phyloP scores from a whole-genome alignment of 1,140 invertebrate genomes.

The Zaprionus lachaisei region DNA sequence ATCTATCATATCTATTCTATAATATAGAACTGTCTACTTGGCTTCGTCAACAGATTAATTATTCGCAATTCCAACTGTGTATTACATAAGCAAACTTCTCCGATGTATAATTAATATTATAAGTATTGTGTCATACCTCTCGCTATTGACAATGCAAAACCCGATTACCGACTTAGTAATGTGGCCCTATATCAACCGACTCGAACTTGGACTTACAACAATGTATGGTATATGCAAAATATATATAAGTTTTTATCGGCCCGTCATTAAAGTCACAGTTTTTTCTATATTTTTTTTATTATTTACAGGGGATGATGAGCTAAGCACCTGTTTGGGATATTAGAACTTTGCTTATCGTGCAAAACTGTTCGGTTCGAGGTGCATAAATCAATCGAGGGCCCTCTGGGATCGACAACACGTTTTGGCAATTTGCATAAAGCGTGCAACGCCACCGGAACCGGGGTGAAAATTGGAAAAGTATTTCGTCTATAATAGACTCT shows the following conservation, averaged over 20 bases:
- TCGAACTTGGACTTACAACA: background rate
- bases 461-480: background rate
- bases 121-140: background rate
- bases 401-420: conserved; percentile 26
- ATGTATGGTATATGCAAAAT: background rate
- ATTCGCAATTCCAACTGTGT: background rate
- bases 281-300: background rate
- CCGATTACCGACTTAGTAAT: background rate
- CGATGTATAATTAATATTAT: background rate
- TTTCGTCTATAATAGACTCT: background rate
- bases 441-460: conserved; percentile 48
- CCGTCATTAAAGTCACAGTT: background rate
- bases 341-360: background rate
- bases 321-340: background rate
- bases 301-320: background rate
- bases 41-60: background rate
- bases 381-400: conserved; percentile 3
- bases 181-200: background rate
- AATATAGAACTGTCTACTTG: too few species aligned
- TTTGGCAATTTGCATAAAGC: conserved; percentile 34
- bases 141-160: background rate
- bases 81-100: background rate
- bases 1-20: background rate
- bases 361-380: background rate
- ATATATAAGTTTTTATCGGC: background rate